Evolutionary conservation across 2,797 vertebrate genomes (phyloP).

Genomic region (Hylomyscus alleni): DNA sequence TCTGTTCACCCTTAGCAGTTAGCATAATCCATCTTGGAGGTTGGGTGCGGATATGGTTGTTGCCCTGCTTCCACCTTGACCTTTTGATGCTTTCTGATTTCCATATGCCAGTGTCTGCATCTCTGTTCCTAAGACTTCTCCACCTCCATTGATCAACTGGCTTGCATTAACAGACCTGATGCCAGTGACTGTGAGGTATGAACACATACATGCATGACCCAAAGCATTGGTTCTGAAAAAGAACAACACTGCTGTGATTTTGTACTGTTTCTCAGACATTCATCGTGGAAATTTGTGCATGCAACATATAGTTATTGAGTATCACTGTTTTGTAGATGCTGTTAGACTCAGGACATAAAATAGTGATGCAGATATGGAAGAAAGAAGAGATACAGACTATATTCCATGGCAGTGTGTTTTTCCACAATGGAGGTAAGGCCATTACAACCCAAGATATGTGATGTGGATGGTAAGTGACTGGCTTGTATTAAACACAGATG

Average conservation of each 20-base stretch:
- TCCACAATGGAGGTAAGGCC: not conserved
- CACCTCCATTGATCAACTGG: not conserved
- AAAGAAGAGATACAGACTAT: not conserved
- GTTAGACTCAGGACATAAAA: slow-evolving; percentile 7
- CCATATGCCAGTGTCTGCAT: not conserved
- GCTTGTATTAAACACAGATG: not conserved
- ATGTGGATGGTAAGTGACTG: not conserved
- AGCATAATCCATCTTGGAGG: not conserved
- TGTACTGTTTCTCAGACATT: slow-evolving; percentile 12
- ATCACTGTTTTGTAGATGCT: not conserved
- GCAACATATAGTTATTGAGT: not conserved
- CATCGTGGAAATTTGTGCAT: not conserved
- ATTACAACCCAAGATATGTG: not conserved
- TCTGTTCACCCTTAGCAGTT: not conserved
- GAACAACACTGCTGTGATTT: not conserved
- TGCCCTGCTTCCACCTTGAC: not conserved
- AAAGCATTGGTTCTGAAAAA: not conserved
- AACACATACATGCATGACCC: not conserved
- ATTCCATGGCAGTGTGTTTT: not conserved
- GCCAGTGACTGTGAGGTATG: not conserved
- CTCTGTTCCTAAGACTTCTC: not conserved
- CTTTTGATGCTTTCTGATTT: not conserved
- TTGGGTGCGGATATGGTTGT: not conserved
- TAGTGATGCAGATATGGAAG: not conserved
- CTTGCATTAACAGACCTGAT: not conserved